phyloP scores from a whole-genome alignment of 1,140 invertebrate species.

The Nomia melanderi region DNA sequence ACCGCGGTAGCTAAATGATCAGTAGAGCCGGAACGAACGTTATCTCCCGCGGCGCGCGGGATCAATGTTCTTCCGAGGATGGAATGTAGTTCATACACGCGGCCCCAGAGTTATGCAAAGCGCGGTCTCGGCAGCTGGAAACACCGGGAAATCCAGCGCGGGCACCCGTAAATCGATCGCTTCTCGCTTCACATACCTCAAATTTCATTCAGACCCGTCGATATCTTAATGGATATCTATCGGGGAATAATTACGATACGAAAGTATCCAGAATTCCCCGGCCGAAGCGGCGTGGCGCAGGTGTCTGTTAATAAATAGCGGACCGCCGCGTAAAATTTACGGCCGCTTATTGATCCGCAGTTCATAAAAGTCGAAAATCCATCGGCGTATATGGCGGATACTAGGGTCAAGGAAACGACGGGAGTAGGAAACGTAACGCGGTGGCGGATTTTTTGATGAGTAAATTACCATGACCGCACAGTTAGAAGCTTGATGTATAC shows the following conservation, averaged over 20 bases:
- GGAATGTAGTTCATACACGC: not conserved
- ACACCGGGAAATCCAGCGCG: not conserved
- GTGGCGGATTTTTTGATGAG: slow-evolving; percentile 12
- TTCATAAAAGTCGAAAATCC: no score
- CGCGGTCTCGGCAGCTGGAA: not conserved
- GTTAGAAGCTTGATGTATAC: not conserved
- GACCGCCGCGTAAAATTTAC: not conserved
- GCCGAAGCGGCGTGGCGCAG: not conserved
- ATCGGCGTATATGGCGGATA: no score
- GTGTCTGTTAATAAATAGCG: no score
- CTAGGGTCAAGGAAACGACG: no score
- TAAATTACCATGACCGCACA: slow-evolving; percentile 22
- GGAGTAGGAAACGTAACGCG: slow-evolving; percentile 12
- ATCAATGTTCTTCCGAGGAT: not conserved
- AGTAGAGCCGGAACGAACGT: not conserved
- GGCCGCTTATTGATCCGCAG: not conserved
- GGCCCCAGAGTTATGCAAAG: slow-evolving; percentile 10
- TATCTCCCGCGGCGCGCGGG: not conserved
- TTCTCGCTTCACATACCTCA: not conserved
- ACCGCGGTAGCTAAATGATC: not conserved
- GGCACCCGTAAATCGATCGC: not conserved
- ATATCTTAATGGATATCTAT: not conserved
- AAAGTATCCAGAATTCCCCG: not conserved
- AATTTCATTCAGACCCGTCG: not conserved
- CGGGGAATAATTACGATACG: not conserved